Percentiles rank a stretch among this genome's conserved stretches.
Evolutionary conservation across 2,888 invertebrate species (phyloP).

Genomic region (Cylindroiulus punctatus): DNA sequence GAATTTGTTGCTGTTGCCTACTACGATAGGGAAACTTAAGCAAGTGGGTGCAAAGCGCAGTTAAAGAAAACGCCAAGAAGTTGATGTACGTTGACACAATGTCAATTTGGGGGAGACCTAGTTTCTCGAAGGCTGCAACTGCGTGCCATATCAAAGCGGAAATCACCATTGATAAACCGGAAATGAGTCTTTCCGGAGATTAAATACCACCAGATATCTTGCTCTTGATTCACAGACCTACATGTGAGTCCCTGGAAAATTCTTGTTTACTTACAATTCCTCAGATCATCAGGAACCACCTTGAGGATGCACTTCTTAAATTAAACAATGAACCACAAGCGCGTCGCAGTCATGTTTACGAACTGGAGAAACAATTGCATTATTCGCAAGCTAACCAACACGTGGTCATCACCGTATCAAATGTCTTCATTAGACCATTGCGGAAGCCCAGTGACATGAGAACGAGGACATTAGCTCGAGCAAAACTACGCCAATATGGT

Average conservation of each 20-base stretch:
- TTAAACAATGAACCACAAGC: not conserved
- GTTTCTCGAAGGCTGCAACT: conserved; percentile 2
- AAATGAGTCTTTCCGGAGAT: conserved; percentile 45
- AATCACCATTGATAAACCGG: conserved; percentile 19
- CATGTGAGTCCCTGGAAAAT: not conserved
- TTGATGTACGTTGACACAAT: not conserved
- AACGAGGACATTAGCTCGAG: not conserved
- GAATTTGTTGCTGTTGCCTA: too few relatives aligned
- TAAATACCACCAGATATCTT: conserved; percentile 40
- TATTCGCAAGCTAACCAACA: not conserved
- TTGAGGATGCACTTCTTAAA: not conserved
- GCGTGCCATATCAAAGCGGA: not conserved
- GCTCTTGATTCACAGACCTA: conserved; percentile 29
- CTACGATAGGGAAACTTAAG: too few relatives aligned
- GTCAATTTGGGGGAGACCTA: not conserved
- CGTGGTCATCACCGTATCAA: not conserved
- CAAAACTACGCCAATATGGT: not conserved
- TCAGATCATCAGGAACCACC: not conserved
- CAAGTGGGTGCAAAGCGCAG: too few relatives aligned
- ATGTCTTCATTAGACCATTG: conserved; percentile 13
- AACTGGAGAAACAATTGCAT: not conserved
- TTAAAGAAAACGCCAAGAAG: not conserved
- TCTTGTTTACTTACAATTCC: not conserved
- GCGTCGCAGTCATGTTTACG: not conserved
- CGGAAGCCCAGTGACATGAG: not conserved